These are phyloP conservation scores for Pyrgilauda ruficollis DNA, from an alignment of 2,113 vertebrate species.

Conservation along the genomic window DNA sequence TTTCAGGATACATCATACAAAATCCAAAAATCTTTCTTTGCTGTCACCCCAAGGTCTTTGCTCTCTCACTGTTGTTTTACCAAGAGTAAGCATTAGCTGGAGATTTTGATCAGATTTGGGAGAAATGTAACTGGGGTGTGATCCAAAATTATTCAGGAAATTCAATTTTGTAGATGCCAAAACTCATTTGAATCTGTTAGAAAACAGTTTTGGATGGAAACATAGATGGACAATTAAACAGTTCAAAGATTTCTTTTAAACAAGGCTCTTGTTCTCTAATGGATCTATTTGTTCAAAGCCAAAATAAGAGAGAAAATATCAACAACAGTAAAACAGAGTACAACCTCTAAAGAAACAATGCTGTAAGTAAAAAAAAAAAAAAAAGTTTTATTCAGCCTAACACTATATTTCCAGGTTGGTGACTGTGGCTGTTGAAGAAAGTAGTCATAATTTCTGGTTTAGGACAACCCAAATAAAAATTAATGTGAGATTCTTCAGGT, in stretches of 20 bases:
- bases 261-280: not conserved
- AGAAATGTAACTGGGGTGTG: not conserved
- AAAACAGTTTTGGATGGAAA: not conserved
- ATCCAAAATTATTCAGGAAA: not conserved
- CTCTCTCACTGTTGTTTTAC: not conserved
- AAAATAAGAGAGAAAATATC: not conserved
- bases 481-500: slow-evolving; percentile 4
- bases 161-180: not conserved
- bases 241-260: not conserved
- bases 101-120: not conserved
- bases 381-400: not conserved
- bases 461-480: slow-evolving; percentile 9
- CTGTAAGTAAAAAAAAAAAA: not conserved
- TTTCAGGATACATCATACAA: not conserved
- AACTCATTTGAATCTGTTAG: not conserved
- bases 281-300: not conserved
- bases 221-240: not conserved
- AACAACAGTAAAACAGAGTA: not conserved
- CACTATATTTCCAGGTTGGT: not conserved
- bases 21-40: not conserved
- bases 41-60: not conserved
- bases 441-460: not conserved
- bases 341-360: not conserved
- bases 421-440: not conserved
- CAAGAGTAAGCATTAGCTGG: not conserved